phyloP scores from a whole-genome alignment of 2,888 invertebrate species.

The Ormyrus rosae region DNA sequence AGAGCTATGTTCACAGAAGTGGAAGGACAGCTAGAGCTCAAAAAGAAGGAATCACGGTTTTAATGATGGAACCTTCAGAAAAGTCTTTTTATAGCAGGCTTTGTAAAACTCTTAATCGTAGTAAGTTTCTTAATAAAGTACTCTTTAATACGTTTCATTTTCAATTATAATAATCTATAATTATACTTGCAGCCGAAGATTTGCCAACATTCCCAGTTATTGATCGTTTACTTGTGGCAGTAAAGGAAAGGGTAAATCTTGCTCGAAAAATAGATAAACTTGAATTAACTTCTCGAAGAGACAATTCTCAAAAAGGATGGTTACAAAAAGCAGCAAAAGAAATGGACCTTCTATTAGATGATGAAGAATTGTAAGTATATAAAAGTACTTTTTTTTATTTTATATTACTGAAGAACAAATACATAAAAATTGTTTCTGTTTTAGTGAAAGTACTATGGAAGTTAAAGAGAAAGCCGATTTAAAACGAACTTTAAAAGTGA shows the following conservation, averaged over 20 bases:
- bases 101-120: constrained; percentile 89
- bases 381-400: constrained; percentile 30
- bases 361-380: constrained; percentile 77
- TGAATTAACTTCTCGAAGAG: constrained; percentile 81
- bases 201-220: constrained; percentile 90
- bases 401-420: not conserved
- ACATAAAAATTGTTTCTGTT: too few relatives aligned
- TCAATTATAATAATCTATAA: not conserved
- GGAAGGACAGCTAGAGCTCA: constrained; percentile 96
- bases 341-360: constrained; percentile 94
- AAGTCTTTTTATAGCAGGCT: constrained; percentile 87
- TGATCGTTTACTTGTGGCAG: constrained; percentile 79
- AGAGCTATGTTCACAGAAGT: constrained; percentile 97
- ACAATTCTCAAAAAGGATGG: constrained; percentile 88
- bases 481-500: constrained; percentile 76
- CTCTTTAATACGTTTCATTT: constrained; percentile 2
- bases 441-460: constrained; percentile 67
- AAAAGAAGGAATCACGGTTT: constrained; percentile 91
- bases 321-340: constrained; percentile 89
- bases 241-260: constrained; percentile 84
- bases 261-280: constrained; percentile 89
- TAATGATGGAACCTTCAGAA: constrained; percentile 94
- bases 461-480: constrained; percentile 75
- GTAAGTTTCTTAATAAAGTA: constrained; percentile 77
- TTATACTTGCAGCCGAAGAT: constrained; percentile 82